Evolutionary conservation across 2,113 vertebrate species (phyloP).

Genomic region (Triplophysa tibetana): DNA sequence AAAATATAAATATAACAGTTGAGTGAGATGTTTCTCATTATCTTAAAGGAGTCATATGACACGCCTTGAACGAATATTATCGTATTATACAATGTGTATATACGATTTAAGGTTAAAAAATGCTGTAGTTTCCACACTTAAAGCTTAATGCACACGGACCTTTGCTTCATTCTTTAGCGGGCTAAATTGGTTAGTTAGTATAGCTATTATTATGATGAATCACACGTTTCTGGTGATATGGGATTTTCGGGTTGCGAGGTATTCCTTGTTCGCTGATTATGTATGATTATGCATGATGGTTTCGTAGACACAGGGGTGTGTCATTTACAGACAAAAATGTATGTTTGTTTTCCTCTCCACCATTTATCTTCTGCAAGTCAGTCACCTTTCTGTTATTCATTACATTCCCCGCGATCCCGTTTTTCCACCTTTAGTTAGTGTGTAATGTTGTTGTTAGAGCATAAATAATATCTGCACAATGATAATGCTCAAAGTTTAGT

Average conservation of each 20-base stretch:
- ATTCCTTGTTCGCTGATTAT: slow-evolving; percentile 61
- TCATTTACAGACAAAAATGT: slow-evolving; percentile 56
- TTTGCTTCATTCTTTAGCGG: slow-evolving; percentile 62
- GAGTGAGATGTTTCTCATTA: too few species aligned
- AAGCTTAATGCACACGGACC: slow-evolving; percentile 10
- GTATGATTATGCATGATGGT: slow-evolving; percentile 65
- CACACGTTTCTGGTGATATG: slow-evolving; percentile 51
- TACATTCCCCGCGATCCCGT: slow-evolving; percentile 9
- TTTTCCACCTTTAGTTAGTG: too few species aligned
- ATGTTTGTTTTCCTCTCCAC: slow-evolving; percentile 62
- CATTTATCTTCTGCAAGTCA: slow-evolving; percentile 57
- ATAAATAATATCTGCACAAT: too few species aligned
- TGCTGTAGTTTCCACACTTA: too few species aligned
- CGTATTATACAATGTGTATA: too few species aligned
- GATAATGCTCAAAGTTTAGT: too few species aligned
- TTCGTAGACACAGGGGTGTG: slow-evolving; percentile 47
- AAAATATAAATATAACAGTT: too few species aligned
- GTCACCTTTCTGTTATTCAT: slow-evolving; percentile 67
- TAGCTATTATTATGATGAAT: slow-evolving; percentile 62
- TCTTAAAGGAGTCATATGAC: too few species aligned
- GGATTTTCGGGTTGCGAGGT: slow-evolving; percentile 43
- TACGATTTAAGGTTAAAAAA: too few species aligned
- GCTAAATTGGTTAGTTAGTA: slow-evolving; percentile 62
- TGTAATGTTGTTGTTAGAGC: too few species aligned
- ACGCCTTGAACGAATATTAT: too few species aligned